These are phyloP conservation scores for Myripristis jacobus DNA, from an alignment of 2,797 vertebrate genomes.

Conservation along the genomic window DNA sequence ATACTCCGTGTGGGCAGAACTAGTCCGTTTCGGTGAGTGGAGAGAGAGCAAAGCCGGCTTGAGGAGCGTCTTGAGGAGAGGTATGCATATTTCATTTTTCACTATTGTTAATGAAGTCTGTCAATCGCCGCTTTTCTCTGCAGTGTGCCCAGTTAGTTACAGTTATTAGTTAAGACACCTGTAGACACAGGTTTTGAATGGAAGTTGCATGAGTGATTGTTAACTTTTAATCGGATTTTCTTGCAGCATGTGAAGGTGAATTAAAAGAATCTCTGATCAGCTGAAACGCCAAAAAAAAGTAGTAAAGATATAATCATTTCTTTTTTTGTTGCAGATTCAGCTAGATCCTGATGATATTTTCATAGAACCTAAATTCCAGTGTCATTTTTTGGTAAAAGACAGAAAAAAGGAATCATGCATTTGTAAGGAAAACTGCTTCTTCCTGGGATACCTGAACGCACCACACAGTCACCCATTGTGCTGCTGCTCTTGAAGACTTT, in stretches of 20 bases:
- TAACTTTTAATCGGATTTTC: conserved; percentile 3
- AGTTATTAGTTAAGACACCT: too few relatives aligned
- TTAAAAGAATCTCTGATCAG: not conserved
- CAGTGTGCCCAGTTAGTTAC: too few relatives aligned
- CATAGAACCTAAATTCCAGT: too few relatives aligned
- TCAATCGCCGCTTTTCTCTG: too few relatives aligned
- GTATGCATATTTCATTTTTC: conserved; percentile 42
- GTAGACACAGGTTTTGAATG: not conserved
- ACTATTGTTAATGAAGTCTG: too few relatives aligned
- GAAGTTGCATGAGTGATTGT: conserved; percentile 29
- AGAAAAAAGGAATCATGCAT: too few relatives aligned
- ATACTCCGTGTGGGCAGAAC: conserved; percentile 52
- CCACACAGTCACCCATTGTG: not conserved
- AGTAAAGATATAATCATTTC: conserved; percentile 47
- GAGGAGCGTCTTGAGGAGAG: conserved; percentile 50
- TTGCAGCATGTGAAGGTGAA: conserved; percentile 25
- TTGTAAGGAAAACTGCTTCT: not conserved
- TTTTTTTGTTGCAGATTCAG: not conserved
- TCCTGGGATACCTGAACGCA: not conserved
- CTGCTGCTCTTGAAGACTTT: too few relatives aligned
- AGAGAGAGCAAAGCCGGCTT: conserved; percentile 18
- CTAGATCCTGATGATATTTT: too few relatives aligned
- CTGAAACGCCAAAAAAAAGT: conserved; percentile 29
- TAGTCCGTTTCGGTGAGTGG: conserved; percentile 43
- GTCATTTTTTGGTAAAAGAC: too few relatives aligned